Percentiles rank a stretch among this genome's conserved stretches.
Conservation (phyloP, 1,140 invertebrate species). For the Zophobas atratus region DNA sequence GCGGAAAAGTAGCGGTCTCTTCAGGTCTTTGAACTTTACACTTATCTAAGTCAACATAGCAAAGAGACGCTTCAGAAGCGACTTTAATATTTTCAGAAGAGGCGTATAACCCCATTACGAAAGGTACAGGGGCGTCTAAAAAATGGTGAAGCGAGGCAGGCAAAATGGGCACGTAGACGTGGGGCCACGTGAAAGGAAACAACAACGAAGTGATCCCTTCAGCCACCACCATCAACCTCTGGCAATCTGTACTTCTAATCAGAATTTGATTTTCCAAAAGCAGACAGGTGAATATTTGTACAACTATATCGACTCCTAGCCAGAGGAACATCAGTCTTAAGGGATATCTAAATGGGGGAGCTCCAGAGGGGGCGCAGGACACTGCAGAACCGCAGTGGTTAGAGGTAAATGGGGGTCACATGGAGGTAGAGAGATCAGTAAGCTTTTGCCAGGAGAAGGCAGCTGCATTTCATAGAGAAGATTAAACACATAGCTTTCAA, state of each 20-base stretch:
- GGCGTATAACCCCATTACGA: constrained; percentile 91
- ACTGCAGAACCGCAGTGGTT: constrained; percentile 79
- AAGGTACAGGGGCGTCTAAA: constrained; percentile 98
- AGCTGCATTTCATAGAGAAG: constrained; percentile 93
- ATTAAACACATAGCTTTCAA: constrained; percentile 97
- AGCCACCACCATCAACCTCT: constrained; percentile 96
- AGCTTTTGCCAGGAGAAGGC: constrained; percentile 88
- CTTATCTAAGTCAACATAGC: constrained; percentile 97
- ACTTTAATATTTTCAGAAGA: constrained; percentile 70
- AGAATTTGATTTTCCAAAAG: constrained; percentile 97
- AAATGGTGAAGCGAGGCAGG: constrained; percentile 96
- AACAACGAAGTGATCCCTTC: constrained; percentile 93
- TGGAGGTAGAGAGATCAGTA: constrained; percentile 86
- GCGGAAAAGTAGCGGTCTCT: constrained; percentile 94
- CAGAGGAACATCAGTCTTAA: constrained; percentile 89
- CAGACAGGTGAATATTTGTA: constrained; percentile 96
- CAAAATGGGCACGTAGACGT: constrained; percentile 99
- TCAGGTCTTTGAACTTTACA: constrained; percentile 94
- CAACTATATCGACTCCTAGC: constrained; percentile 90
- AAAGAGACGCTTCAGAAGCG: constrained; percentile 87
- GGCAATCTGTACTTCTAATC: constrained; percentile 93
- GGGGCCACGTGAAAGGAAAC: constrained; percentile 97
- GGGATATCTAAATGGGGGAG: constrained; percentile 96
- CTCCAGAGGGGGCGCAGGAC: constrained; percentile 82
- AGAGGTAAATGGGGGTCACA: constrained; percentile 80